Conservation (phyloP, 2,888 invertebrate species). For the Mactromeris polynyma region DNA sequence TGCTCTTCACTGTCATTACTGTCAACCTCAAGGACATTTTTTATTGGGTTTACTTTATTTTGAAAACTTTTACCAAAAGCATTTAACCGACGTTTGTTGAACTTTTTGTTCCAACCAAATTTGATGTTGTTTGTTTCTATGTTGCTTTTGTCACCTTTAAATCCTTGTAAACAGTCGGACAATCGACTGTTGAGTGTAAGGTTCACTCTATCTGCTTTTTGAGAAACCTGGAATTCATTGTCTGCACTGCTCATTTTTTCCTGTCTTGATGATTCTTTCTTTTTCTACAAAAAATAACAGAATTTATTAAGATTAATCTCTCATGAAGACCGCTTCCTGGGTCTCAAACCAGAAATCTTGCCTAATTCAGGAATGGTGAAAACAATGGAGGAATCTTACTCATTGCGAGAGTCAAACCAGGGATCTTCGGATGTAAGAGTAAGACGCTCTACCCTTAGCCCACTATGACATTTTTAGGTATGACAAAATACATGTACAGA, state of each 20-base stretch:
- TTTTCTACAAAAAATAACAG: neutral
- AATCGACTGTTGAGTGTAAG: neutral
- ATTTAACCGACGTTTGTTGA: neutral
- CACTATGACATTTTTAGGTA: too few relatives aligned
- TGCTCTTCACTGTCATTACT: neutral
- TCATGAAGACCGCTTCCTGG: too few relatives aligned
- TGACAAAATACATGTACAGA: too few relatives aligned
- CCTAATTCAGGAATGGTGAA: too few relatives aligned
- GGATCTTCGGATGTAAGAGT: too few relatives aligned
- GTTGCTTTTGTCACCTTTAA: slow-evolving; percentile 11
- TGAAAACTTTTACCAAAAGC: neutral
- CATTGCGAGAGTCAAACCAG: too few relatives aligned
- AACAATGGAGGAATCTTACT: too few relatives aligned
- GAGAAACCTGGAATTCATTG: neutral
- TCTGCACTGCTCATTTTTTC: neutral
- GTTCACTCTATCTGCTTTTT: neutral
- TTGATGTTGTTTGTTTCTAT: neutral
- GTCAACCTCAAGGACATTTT: neutral
- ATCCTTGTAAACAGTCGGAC: neutral
- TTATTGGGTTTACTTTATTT: neutral
- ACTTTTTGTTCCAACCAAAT: neutral
- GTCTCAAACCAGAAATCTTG: too few relatives aligned
- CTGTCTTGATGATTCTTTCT: neutral
- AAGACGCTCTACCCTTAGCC: too few relatives aligned
- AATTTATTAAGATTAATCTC: neutral